Conservation (phyloP, 2,113 vertebrate species). For the cattle (Bos taurus) region DNA sequence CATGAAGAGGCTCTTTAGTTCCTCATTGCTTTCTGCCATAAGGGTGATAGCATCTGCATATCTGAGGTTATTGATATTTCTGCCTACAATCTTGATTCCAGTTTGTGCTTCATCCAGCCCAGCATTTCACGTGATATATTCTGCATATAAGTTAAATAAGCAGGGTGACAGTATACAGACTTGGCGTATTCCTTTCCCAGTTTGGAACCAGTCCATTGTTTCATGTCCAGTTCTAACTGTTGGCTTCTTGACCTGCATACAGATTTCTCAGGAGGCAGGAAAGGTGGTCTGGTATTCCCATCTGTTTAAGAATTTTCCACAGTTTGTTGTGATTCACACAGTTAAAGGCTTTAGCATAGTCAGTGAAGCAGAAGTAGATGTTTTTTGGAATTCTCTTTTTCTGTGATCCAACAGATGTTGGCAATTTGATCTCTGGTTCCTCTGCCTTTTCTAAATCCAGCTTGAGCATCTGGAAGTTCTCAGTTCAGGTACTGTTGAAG, state of each 20-base stretch:
- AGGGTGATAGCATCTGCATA: neutral
- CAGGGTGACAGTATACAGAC: neutral
- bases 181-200: neutral
- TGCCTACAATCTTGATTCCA: neutral
- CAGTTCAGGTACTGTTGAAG: neutral
- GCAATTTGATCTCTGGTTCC: neutral
- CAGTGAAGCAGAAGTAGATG: neutral
- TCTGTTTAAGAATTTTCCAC: neutral
- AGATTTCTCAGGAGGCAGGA: neutral
- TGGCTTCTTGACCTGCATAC: neutral
- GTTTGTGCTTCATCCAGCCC: neutral
- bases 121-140: neutral
- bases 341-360: neutral
- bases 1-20: neutral
- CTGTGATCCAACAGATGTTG: neutral
- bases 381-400: neutral
- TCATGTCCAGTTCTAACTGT: neutral
- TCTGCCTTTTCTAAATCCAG: neutral
- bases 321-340: neutral
- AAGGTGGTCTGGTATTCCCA: neutral
- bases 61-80: neutral
- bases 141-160: neutral
- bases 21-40: neutral
- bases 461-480: neutral
- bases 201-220: neutral